phyloP scores from a whole-genome alignment of 2,797 vertebrate genomes.

The Spheniscus humboldti region DNA sequence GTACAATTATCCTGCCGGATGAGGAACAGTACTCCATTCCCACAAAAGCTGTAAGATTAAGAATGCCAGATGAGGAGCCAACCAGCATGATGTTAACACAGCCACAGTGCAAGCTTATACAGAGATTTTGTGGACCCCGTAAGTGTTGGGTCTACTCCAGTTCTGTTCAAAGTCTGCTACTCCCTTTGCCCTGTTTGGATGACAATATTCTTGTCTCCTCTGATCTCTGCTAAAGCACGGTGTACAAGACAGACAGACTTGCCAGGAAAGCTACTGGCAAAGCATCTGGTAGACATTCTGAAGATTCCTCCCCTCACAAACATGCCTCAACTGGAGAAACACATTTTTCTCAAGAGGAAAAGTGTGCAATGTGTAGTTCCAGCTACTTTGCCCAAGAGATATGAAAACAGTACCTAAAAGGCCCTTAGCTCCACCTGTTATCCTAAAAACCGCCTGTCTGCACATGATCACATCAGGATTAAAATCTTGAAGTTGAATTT shows the following conservation, averaged over 20 bases:
- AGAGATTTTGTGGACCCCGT: not conserved
- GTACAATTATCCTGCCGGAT: not conserved
- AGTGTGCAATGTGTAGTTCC: not conserved
- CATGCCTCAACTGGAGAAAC: not conserved
- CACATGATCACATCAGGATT: not conserved
- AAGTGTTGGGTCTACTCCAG: not conserved
- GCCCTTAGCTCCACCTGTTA: not conserved
- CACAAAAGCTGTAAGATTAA: not conserved
- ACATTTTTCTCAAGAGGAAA: not conserved
- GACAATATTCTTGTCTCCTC: not conserved
- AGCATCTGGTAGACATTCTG: not conserved
- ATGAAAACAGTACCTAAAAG: not conserved
- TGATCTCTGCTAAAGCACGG: not conserved
- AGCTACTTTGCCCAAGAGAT: not conserved
- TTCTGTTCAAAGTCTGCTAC: not conserved
- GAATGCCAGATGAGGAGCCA: not conserved
- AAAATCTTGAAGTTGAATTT: not conserved
- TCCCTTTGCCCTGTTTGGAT: not conserved
- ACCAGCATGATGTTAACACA: not conserved
- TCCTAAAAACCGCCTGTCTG: not conserved
- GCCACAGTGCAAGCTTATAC: not conserved
- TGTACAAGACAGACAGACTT: not conserved
- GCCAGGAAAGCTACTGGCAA: conserved; percentile 12
- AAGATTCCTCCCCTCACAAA: not conserved
- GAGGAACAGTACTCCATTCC: not conserved